A percentile compares a stretch with the other conserved stretches of the same genome.
Evolutionary conservation across 2,113 vertebrate genomes (phyloP).

Genomic region (Pseudonaja textilis): DNA sequence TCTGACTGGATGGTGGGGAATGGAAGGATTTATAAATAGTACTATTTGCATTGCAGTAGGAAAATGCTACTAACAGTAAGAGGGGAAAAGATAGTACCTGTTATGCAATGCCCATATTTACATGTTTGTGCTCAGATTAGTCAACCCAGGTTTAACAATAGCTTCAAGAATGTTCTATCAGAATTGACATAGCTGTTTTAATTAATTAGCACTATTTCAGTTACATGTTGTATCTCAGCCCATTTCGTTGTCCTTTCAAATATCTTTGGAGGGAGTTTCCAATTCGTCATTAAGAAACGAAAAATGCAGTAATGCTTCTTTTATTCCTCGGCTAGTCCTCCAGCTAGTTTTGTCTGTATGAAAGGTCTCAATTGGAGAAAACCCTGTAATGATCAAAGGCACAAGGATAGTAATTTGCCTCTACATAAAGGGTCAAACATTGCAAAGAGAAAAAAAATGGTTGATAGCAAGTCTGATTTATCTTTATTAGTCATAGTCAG

Average conservation of each 20-base stretch:
- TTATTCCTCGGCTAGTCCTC: background rate
- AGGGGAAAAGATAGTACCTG: background rate
- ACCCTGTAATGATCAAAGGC: background rate
- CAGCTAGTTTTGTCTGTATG: background rate
- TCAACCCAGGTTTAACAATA: background rate
- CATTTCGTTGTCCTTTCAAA: background rate
- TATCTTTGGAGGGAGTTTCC: background rate
- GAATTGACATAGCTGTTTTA: background rate
- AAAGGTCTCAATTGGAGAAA: constrained; percentile 1
- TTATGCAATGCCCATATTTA: background rate
- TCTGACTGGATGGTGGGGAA: no score
- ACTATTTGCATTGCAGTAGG: background rate
- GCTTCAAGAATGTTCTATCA: background rate
- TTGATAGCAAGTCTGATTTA: constrained; percentile 23
- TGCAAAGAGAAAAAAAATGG: constrained; percentile 21
- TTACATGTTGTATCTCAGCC: background rate
- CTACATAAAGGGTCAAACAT: constrained; percentile 14
- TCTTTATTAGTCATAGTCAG: constrained; percentile 24
- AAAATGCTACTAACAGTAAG: background rate
- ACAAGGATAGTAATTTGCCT: constrained; percentile 4
- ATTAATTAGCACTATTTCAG: background rate
- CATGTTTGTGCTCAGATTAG: background rate
- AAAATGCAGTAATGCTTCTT: background rate
- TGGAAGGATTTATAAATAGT: background rate
- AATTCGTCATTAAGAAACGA: background rate